phyloP scores from a whole-genome alignment of 1,140 invertebrate species.

The Streblospio benedicti region DNA sequence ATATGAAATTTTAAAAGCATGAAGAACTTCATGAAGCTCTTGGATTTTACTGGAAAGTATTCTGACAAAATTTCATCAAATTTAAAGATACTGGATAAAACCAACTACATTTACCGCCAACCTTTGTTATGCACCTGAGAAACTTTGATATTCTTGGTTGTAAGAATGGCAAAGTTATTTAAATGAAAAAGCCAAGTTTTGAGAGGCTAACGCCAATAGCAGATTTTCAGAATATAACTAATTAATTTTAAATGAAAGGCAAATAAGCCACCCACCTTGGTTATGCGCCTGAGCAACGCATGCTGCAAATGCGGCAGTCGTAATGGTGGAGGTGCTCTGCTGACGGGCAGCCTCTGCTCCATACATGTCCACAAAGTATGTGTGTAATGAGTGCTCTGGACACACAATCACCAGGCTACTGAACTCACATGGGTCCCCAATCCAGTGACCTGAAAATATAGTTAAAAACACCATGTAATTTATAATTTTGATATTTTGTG shows the following conservation, averaged over 20 bases:
- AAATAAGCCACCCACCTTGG: conserved; percentile 54
- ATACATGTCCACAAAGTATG: conserved; percentile 40
- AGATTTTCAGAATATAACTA: no score
- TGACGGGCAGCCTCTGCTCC: conserved; percentile 53
- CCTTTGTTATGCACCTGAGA: not conserved
- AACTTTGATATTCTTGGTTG: no score
- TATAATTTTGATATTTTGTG: no score
- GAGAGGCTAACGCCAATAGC: no score
- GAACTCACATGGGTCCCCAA: conserved; percentile 65
- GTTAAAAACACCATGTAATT: no score
- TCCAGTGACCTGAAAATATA: conserved; percentile 62
- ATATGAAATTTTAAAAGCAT: no score
- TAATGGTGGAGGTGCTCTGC: no score
- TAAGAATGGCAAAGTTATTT: not conserved
- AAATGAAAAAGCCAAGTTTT: no score
- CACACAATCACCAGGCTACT: no score
- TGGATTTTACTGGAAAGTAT: no score
- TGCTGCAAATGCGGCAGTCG: conserved; percentile 69
- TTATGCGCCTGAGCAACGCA: conserved; percentile 69
- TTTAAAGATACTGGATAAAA: not conserved
- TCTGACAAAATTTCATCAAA: no score
- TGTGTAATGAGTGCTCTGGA: conserved; percentile 41
- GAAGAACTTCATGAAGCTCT: no score
- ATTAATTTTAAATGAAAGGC: not conserved
- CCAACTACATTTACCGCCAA: not conserved